phyloP scores from a whole-genome alignment of 2,888 invertebrate genomes.

The Hypomecis punctinalis region DNA sequence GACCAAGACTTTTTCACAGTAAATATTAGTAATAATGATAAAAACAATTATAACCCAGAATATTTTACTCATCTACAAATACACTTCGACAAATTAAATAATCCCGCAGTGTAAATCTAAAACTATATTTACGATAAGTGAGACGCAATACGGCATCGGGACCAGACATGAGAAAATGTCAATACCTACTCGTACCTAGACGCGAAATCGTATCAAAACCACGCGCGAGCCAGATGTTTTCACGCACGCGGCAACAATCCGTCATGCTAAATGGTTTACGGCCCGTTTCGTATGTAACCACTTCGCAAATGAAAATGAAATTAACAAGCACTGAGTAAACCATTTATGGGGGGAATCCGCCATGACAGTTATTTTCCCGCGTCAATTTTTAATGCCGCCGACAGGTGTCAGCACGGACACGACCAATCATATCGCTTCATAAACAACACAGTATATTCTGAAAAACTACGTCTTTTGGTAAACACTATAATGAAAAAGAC shows the following conservation, averaged over 20 bases:
- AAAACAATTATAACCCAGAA: no score
- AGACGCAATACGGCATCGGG: slow-evolving; percentile 28
- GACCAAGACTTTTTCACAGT: no score
- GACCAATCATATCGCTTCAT: slow-evolving; percentile 10
- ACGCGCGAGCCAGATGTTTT: slow-evolving; percentile 26
- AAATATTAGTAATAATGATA: no score
- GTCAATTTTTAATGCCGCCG: slow-evolving; percentile 74
- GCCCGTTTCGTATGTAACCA: slow-evolving; percentile 40
- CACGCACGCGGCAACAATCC: slow-evolving; percentile 26
- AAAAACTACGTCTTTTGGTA: not conserved
- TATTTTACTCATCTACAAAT: no score
- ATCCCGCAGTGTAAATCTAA: slow-evolving; percentile 16
- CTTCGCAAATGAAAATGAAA: slow-evolving; percentile 52
- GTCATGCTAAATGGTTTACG: slow-evolving; percentile 49
- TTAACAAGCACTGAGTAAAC: slow-evolving; percentile 65
- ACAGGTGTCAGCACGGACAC: slow-evolving; percentile 67
- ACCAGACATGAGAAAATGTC: slow-evolving; percentile 30
- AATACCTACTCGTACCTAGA: slow-evolving; percentile 21
- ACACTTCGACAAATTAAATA: slow-evolving; percentile 14
- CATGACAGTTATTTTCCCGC: slow-evolving; percentile 76
- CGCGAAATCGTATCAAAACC: slow-evolving; percentile 24
- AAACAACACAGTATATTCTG: slow-evolving; percentile 16
- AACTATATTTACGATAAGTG: slow-evolving; percentile 22
- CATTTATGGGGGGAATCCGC: slow-evolving; percentile 66
- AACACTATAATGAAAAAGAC: slow-evolving; percentile 69